phyloP scores from a whole-genome alignment of 1,140 invertebrate genomes.

The Cyclina sinensis region DNA sequence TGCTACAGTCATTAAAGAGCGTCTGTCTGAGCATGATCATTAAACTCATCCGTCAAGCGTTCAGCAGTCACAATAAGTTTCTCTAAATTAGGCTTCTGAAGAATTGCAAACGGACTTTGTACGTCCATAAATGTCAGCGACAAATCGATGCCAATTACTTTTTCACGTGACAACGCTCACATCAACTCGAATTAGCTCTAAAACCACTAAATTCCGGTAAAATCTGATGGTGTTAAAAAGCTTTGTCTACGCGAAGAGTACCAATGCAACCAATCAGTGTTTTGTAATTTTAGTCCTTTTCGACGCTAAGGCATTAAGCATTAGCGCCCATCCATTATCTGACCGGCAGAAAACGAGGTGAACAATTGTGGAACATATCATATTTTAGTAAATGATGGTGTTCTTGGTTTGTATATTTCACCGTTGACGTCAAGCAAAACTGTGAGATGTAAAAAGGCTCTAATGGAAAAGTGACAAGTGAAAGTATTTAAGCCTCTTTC shows the following conservation, averaged over 20 bases:
- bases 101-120: constrained; percentile 50
- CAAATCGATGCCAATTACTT: constrained; percentile 39
- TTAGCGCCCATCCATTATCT: constrained; percentile 46
- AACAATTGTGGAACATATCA: constrained; percentile 39
- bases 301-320: neutral
- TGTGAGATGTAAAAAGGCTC: constrained; percentile 33
- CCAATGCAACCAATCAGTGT: constrained; percentile 8
- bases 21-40: constrained; percentile 12
- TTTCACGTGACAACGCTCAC: constrained; percentile 52
- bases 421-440: constrained; percentile 29
- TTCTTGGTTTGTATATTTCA: constrained; percentile 12
- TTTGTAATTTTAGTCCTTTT: constrained; percentile 37
- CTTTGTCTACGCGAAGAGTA: constrained; percentile 51
- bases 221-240: constrained; percentile 64
- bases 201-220: constrained; percentile 40
- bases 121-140: constrained; percentile 35
- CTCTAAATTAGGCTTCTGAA: constrained; percentile 33
- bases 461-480: constrained; percentile 50
- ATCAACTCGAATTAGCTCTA: constrained; percentile 62
- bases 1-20: constrained; percentile 23
- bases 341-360: constrained; percentile 10
- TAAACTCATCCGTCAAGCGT: neutral
- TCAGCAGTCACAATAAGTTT: constrained; percentile 28
- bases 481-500: constrained; percentile 32
- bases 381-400: constrained; percentile 48